Evolutionary conservation across 2,797 vertebrate species (phyloP).

Genomic region (Anabas testudineus): DNA sequence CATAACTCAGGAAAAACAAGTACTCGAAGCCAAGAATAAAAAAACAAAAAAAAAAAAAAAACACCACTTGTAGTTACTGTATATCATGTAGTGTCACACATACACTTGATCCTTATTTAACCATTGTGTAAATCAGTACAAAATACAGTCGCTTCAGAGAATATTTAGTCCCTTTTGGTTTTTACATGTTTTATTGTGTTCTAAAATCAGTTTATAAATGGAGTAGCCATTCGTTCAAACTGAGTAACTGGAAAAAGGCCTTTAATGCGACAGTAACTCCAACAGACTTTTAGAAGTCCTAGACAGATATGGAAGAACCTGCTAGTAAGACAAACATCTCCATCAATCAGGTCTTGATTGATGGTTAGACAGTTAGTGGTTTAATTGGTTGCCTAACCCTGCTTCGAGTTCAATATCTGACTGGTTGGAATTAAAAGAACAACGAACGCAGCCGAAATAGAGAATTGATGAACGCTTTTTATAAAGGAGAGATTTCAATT

Average conservation of each 20-base stretch:
- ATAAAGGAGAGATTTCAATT: too few relatives aligned
- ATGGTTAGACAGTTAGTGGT: too few relatives aligned
- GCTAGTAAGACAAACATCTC: too few relatives aligned
- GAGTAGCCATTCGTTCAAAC: neutral
- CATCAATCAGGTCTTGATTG: too few relatives aligned
- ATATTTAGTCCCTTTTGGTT: neutral
- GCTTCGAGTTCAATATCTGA: too few relatives aligned
- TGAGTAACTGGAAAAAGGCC: neutral
- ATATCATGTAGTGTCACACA: conserved; percentile 61
- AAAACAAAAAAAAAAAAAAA: conserved; percentile 17
- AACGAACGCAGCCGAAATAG: too few relatives aligned
- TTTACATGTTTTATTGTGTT: neutral
- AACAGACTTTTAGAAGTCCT: neutral
- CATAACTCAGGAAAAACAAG: conserved; percentile 78
- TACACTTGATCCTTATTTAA: conserved; percentile 88
- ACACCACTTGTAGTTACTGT: conserved; percentile 33
- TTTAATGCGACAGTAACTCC: neutral
- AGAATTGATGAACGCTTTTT: too few relatives aligned
- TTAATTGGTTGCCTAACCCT: too few relatives aligned
- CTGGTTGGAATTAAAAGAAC: too few relatives aligned
- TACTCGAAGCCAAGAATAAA: conserved; percentile 46
- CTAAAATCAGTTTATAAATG: neutral
- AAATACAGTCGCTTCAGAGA: conserved; percentile 65
- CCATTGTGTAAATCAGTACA: conserved; percentile 90
- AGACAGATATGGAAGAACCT: too few relatives aligned